Evolutionary conservation across 2,888 invertebrate species (phyloP), one percentile per base, ranked within the genome.

Genomic region (Meiosimyza decipiens): DNA sequence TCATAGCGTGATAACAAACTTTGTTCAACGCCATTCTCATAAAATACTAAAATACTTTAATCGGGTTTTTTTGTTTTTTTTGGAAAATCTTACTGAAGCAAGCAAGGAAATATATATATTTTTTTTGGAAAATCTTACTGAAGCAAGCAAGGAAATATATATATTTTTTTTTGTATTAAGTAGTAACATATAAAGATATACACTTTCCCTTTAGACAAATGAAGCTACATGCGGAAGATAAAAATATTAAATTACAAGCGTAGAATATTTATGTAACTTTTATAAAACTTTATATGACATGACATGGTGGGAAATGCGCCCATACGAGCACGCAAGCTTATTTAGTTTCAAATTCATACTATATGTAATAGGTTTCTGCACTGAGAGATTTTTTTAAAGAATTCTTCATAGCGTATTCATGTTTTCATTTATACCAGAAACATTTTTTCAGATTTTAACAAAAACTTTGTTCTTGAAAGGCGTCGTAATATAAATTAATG

Each of bases 1-100:
- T 57, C 57, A 57, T 57, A 57, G 57, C 57, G 57, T 57, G 57
- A 57, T 57, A 57, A 57, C 22, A 57, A 57, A 57, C 22, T 57
- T 57, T 57, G 16, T 57, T 11, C 12, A 18, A 22, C n/a, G 9
- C 18, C 57, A 13, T 11, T 57, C 22, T 22, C 57, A 22, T 28
- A 12, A 12, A 22, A 57, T 57, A 57, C 28, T 22, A 57, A 57
- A 57, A 57, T 57, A 28, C 57, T 57, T 57, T 5, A 57, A 22
- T 57, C 40, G 40, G 57, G 57, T 2, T 13, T 28, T 18, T 57
- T 28, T 57, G 4, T 16, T 57, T 28, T 57, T 13, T 22, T 13
- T 16, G 6, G 13, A 11, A 28, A 57, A 15, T 12, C 22, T 6
- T 57, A 28, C 5, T 16, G 9, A 40, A 40, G 4, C 9, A 6